phyloP scores from a whole-genome alignment of 2,888 invertebrate genomes.

The Lasioglossum vierecki region DNA sequence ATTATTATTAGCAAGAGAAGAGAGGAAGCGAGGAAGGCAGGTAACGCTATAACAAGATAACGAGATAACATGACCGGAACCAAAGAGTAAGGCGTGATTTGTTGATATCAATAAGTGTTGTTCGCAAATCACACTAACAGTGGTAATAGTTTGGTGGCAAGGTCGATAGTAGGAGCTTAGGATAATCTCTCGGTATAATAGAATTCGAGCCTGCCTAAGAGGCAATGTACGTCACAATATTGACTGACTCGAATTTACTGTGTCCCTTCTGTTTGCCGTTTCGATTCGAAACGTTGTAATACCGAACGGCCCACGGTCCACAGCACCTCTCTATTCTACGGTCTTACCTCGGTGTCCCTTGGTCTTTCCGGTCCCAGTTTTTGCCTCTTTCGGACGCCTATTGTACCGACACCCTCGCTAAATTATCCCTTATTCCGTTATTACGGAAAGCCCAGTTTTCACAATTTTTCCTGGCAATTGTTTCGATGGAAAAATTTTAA shows the following conservation, averaged over 20 bases:
- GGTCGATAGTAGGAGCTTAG: slow-evolving; percentile 49
- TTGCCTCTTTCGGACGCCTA: neutral
- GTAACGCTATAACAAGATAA: no score
- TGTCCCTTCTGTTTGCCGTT: slow-evolving; percentile 38
- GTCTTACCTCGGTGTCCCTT: neutral
- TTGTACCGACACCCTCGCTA: neutral
- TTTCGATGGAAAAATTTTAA: neutral
- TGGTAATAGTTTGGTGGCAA: slow-evolving; percentile 32
- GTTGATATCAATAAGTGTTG: slow-evolving; percentile 31
- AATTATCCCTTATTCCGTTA: neutral
- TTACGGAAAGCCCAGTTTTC: neutral
- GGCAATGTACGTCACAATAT: slow-evolving; percentile 68
- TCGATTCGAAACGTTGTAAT: neutral
- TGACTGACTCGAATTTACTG: slow-evolving; percentile 52
- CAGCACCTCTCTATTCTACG: neutral
- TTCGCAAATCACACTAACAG: slow-evolving; percentile 27
- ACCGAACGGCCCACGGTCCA: slow-evolving; percentile 47
- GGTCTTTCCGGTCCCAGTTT: neutral
- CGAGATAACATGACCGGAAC: neutral
- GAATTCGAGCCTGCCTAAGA: slow-evolving; percentile 47
- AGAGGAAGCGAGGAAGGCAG: neutral
- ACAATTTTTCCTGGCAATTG: neutral
- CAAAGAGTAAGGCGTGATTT: slow-evolving; percentile 19
- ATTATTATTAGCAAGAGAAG: neutral
- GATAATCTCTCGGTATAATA: slow-evolving; percentile 57